Conservation (phyloP, 2,113 vertebrate genomes). For the Osmerus eperlanus region DNA sequence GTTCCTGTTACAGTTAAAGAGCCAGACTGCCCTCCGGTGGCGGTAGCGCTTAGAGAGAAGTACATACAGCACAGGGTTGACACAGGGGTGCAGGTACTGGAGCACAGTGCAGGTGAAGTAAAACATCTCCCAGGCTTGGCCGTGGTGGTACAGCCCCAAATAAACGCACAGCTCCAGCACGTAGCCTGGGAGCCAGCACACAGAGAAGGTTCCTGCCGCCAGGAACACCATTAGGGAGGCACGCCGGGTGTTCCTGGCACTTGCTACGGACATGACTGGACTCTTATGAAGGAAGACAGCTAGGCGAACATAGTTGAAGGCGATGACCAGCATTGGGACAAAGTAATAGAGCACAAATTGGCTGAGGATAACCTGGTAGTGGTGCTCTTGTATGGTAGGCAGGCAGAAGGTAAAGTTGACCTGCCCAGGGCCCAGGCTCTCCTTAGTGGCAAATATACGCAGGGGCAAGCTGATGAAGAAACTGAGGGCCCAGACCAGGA, state of each 20-base stretch:
- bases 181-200: constrained; percentile 73
- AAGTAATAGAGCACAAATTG: constrained; percentile 74
- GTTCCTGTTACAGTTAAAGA: constrained; percentile 56
- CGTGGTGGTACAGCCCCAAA: constrained; percentile 62
- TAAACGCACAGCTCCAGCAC: constrained; percentile 70
- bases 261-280: constrained; percentile 66
- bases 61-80: constrained; percentile 66
- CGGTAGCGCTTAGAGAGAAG: constrained; percentile 65
- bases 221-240: constrained; percentile 73
- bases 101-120: constrained; percentile 66
- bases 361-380: constrained; percentile 68
- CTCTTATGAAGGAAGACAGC: constrained; percentile 69
- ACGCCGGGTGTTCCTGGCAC: constrained; percentile 65
- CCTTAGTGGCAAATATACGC: constrained; percentile 63
- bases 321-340: constrained; percentile 68
- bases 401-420: constrained; percentile 64
- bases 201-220: constrained; percentile 69
- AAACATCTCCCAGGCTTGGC: constrained; percentile 64
- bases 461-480: constrained; percentile 69
- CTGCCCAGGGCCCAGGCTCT: constrained; percentile 46
- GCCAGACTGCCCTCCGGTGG: constrained; percentile 56
- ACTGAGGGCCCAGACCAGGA: constrained; percentile 67
- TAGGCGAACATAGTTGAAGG: constrained; percentile 69
- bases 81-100: constrained; percentile 67
- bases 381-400: constrained; percentile 65